These are phyloP conservation scores for Staurois parvus DNA, from an alignment of 2,797 vertebrate species.

Conservation along the genomic window DNA sequence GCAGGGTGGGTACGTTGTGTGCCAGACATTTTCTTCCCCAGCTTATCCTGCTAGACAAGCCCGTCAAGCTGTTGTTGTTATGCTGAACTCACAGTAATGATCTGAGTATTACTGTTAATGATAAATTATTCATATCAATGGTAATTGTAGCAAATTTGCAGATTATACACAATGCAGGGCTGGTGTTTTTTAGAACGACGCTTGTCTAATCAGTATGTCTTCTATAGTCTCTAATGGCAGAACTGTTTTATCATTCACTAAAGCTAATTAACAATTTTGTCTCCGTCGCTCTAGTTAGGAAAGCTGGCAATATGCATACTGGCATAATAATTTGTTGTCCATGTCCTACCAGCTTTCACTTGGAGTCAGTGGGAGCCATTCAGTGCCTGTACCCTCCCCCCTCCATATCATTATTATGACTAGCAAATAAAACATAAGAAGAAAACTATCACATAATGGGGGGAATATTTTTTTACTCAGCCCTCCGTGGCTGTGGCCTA, in stretches of 20 bases:
- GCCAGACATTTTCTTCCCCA: constrained; percentile 27
- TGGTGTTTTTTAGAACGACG: background rate
- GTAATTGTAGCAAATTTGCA: background rate
- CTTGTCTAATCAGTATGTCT: background rate
- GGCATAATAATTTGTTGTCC: no score
- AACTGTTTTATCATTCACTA: background rate
- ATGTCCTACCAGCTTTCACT: no score
- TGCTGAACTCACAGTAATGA: background rate
- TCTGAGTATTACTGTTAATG: background rate
- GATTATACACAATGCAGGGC: background rate
- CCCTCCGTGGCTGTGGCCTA: no score
- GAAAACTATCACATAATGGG: no score
- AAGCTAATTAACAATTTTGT: background rate
- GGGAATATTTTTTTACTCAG: no score
- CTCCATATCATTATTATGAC: no score
- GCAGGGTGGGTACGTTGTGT: background rate
- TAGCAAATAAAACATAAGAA: no score
- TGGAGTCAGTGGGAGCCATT: no score
- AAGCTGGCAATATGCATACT: background rate
- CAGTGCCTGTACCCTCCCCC: no score
- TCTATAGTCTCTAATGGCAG: background rate
- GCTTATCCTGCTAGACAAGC: constrained; percentile 6
- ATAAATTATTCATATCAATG: background rate
- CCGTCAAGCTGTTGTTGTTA: constrained; percentile 7
- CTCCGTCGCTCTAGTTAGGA: background rate